phyloP scores from a whole-genome alignment of 2,888 invertebrate genomes.

The Caenorhabditis sp. region DNA sequence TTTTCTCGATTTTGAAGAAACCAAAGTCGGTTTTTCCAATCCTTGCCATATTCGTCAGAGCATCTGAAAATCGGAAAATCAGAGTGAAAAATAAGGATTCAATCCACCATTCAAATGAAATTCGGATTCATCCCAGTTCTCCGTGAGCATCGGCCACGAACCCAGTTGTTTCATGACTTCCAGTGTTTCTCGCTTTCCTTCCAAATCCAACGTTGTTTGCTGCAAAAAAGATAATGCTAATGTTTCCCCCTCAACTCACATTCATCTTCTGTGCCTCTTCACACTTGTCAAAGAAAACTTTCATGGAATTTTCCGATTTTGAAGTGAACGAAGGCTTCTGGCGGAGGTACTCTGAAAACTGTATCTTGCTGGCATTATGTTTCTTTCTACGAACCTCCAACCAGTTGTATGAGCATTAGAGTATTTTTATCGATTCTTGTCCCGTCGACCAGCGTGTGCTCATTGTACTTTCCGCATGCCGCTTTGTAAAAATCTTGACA shows the following conservation, averaged over 20 bases:
- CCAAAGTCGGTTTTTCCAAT: too few species aligned
- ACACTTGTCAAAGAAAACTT: not conserved
- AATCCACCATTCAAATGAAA: too few species aligned
- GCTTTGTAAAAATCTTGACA: conserved; percentile 58
- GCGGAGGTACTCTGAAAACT: not conserved
- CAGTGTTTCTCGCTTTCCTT: too few species aligned
- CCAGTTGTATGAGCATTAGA: not conserved
- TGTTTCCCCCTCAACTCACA: not conserved
- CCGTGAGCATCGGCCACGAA: too few species aligned
- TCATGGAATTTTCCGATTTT: conserved; percentile 3
- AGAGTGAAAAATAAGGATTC: too few species aligned
- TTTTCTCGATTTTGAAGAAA: too few species aligned
- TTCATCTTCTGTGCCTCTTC: not conserved
- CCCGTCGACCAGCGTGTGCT: not conserved
- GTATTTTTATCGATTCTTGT: not conserved
- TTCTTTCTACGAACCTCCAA: not conserved
- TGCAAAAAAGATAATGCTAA: too few species aligned
- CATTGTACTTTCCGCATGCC: not conserved
- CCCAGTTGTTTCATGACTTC: too few species aligned
- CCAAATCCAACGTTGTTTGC: too few species aligned
- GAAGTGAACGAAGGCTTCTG: not conserved
- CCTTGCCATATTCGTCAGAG: too few species aligned
- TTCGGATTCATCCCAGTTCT: too few species aligned
- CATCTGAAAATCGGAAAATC: too few species aligned
- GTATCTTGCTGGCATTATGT: not conserved